phyloP scores from a whole-genome alignment of 2,797 vertebrate genomes.

The Perdix hodgsoniae region DNA sequence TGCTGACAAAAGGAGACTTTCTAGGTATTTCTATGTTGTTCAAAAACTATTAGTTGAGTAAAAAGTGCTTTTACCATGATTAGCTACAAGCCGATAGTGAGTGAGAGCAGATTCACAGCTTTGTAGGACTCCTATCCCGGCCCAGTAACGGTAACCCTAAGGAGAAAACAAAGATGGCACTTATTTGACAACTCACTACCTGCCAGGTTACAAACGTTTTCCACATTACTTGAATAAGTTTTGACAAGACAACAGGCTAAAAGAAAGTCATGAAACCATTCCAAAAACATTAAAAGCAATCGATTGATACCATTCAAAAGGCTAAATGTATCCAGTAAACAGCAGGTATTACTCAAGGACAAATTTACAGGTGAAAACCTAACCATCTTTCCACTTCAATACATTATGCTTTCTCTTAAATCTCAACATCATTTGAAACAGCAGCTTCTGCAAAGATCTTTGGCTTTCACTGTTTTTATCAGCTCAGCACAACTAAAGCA shows the following conservation, averaged over 20 bases:
- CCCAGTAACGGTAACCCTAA: constrained; percentile 98
- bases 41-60: background rate
- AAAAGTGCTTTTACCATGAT: constrained; percentile 86
- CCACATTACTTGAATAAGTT: background rate
- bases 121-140: constrained; percentile 95
- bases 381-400: background rate
- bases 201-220: background rate
- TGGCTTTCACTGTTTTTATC: background rate
- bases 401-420: background rate
- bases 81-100: constrained; percentile 95
- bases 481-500: background rate
- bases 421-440: background rate
- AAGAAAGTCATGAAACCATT: background rate
- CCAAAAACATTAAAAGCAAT: background rate
- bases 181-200: background rate
- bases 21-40: background rate
- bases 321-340: background rate
- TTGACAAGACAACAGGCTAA: background rate
- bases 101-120: constrained; percentile 98
- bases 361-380: background rate
- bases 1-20: background rate
- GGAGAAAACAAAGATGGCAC: constrained; percentile 20
- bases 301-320: background rate
- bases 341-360: background rate
- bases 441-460: background rate